Percentiles rank a stretch among this genome's conserved stretches.
phyloP scores from a whole-genome alignment of 2,113 vertebrate species.

The Eonycteris spelaea region DNA sequence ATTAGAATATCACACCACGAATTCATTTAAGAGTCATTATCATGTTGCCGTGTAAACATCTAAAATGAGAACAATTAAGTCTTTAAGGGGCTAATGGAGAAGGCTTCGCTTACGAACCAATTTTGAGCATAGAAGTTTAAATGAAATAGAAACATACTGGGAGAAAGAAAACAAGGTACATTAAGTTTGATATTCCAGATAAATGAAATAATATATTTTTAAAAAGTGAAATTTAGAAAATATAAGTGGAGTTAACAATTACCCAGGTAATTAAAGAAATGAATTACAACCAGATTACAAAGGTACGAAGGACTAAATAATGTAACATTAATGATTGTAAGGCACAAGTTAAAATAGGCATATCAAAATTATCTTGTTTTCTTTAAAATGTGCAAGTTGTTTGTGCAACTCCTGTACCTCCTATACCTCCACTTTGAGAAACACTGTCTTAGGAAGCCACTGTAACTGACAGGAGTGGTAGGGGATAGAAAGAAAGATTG shows the following conservation, averaged over 20 bases:
- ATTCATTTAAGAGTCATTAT: not conserved
- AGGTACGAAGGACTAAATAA: not conserved
- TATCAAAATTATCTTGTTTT: not conserved
- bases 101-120: not conserved
- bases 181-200: not conserved
- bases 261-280: not conserved
- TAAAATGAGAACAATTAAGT: not conserved
- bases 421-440: not conserved
- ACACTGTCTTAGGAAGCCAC: not conserved
- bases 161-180: not conserved
- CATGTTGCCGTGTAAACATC: not conserved
- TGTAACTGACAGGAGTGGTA: too few species aligned
- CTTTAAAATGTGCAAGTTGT: not conserved
- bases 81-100: not conserved
- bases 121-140: conserved; percentile 12
- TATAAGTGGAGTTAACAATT: not conserved
- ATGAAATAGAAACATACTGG: not conserved
- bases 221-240: not conserved
- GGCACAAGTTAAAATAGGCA: not conserved
- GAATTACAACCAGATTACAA: not conserved
- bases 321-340: not conserved
- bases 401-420: not conserved
- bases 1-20: not conserved
- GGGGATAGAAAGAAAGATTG: not conserved
- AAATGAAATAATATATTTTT: not conserved